Conservation (phyloP, 2,113 vertebrate genomes). For the Smithornis capensis region DNA sequence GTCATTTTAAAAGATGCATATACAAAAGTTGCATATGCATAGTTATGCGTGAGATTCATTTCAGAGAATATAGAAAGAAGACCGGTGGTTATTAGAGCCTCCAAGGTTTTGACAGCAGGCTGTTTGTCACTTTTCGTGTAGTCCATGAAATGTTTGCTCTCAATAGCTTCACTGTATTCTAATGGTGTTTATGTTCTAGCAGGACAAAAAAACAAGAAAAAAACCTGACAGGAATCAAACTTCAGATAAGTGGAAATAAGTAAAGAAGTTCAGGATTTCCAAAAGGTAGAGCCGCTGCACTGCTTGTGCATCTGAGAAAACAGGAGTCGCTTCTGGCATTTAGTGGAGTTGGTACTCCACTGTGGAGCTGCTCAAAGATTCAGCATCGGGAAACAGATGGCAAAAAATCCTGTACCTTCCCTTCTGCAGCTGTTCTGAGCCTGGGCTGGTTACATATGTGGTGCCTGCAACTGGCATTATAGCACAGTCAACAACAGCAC, state of each 20-base stretch:
- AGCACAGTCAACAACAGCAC: rapidly evolving
- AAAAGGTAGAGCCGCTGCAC: background rate
- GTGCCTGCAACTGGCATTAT: background rate
- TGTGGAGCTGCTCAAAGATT: rapidly evolving
- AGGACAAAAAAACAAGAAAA: background rate
- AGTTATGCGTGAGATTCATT: background rate
- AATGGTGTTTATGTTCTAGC: background rate
- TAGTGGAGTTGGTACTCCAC: background rate
- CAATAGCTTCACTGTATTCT: background rate
- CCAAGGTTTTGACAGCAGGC: background rate
- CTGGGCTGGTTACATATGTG: rapidly evolving
- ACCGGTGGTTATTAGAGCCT: background rate
- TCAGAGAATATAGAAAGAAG: background rate
- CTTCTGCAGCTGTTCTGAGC: background rate
- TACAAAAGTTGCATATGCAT: background rate
- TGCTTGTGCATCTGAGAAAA: background rate
- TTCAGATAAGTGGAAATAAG: background rate
- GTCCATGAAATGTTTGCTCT: background rate
- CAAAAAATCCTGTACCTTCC: background rate
- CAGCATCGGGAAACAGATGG: background rate
- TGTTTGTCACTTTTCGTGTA: background rate
- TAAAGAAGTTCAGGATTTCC: background rate
- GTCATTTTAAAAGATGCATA: background rate
- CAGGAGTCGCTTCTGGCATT: background rate
- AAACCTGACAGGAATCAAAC: background rate